Evolutionary conservation across 2,888 invertebrate genomes (phyloP), one percentile per base, ranked within the genome.

Genomic region (Neria commutata): DNA sequence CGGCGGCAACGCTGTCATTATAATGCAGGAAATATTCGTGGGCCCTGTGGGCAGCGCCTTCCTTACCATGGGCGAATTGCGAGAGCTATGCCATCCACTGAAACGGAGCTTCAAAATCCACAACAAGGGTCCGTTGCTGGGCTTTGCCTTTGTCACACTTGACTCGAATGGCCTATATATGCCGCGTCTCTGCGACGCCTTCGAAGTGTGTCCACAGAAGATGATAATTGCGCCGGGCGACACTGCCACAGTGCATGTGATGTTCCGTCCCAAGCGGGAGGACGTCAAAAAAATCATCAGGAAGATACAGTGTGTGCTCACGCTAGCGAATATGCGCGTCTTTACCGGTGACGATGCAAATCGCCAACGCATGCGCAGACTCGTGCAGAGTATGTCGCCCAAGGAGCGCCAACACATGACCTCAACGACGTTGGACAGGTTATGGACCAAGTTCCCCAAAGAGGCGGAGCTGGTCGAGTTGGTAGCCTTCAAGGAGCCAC

Each of bases 11-110:
- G 82, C 84, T 1, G 83, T 80, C 64, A 73, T 87, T 1, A 82
- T 84, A 52, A 79, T 85, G 14, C 80, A 81, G 19, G 83, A 84
- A 59, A 77, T 86, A 14, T 80, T 83, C 1, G 84, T 85, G 69
- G 87, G 87, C 50, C 84, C 85, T 0, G 82, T 84, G 1, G 86
- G 86, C 3, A 83, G 83, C 60, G 82, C 85, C 62, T 87, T 86
- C 81, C 68, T 88, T 1, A 84, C 86, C 1, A 77, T 88, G 42
- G 88, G 88, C 8, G 83, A 83, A 64, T 70, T 87, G 1, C 83
- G 83, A 58, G 82, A 84, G 1, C 72, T 83, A 11, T 64, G 71
- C 5, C 74, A 67, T 3, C 71, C 79, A 1, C 68, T 87, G 14
- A 79, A 79, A 11, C 82, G 83, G 45, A 81, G 76, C 46, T 84